These are phyloP conservation scores for Saccopteryx bilineata DNA, from an alignment of 2,113 vertebrate genomes.

Conservation along the genomic window DNA sequence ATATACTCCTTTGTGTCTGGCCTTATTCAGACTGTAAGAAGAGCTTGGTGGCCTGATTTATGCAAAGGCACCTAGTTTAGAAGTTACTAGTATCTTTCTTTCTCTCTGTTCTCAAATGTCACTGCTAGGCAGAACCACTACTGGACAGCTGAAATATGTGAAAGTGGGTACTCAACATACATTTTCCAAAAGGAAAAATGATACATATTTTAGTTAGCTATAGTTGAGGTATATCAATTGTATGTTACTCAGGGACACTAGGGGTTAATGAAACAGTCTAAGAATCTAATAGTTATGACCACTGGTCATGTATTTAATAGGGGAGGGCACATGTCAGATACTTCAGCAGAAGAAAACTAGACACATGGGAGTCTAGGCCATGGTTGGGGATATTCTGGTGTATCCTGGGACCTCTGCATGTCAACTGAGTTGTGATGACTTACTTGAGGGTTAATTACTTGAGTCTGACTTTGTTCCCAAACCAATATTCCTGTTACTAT, in stretches of 20 bases:
- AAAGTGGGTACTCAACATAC: not conserved
- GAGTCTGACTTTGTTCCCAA: not conserved
- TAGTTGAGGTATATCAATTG: not conserved
- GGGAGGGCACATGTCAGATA: not conserved
- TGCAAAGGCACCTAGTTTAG: not conserved
- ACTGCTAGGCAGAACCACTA: not conserved
- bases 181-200: not conserved
- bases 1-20: not conserved
- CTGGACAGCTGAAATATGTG: not conserved
- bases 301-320: not conserved
- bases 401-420: fast-evolving
- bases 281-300: not conserved
- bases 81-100: conserved; percentile 1
- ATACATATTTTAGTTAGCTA: not conserved
- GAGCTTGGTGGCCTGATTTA: not conserved
- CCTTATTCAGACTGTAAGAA: not conserved
- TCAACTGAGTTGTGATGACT: not conserved
- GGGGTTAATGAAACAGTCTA: not conserved
- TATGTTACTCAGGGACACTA: not conserved
- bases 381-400: not conserved
- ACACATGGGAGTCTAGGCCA: not conserved
- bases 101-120: not conserved
- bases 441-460: not conserved
- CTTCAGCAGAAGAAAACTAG: not conserved
- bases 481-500: not conserved